Percentiles rank a stretch among this genome's conserved stretches.
Conservation (phyloP, 2,113 vertebrate species). For the Eupsittula cactorum region DNA sequence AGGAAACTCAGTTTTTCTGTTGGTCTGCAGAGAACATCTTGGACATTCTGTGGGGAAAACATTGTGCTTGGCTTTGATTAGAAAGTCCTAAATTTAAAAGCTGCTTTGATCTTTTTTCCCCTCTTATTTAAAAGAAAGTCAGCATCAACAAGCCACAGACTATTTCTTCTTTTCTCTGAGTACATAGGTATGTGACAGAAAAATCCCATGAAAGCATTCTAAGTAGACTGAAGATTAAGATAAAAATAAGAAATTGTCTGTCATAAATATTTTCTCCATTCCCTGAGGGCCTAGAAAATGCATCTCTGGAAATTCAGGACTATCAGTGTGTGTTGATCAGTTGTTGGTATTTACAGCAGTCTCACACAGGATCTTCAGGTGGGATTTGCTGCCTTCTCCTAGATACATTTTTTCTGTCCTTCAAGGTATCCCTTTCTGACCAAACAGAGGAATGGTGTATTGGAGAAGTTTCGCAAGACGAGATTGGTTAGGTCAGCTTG, state of each 20-base stretch:
- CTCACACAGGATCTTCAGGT: background rate
- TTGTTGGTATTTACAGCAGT: conserved; percentile 48
- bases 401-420: background rate
- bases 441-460: conserved; percentile 2
- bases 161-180: background rate
- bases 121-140: background rate
- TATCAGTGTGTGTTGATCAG: conserved; percentile 22
- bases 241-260: conserved; percentile 27
- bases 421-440: background rate
- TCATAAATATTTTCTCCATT: conserved; percentile 49
- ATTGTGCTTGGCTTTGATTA: background rate
- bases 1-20: background rate
- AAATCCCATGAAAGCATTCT: conserved; percentile 17
- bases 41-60: background rate
- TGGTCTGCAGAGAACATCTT: background rate
- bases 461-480: conserved; percentile 12
- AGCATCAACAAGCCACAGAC: background rate
- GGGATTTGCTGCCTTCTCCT: background rate
- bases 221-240: conserved; percentile 41
- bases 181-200: conserved; percentile 6
- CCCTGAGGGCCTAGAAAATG: conserved; percentile 15
- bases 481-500: background rate
- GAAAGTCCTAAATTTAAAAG: background rate
- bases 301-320: background rate
- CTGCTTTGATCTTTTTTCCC: background rate